Evolutionary conservation across 2,888 invertebrate species (phyloP).

Genomic region (Parnassius orleans): DNA sequence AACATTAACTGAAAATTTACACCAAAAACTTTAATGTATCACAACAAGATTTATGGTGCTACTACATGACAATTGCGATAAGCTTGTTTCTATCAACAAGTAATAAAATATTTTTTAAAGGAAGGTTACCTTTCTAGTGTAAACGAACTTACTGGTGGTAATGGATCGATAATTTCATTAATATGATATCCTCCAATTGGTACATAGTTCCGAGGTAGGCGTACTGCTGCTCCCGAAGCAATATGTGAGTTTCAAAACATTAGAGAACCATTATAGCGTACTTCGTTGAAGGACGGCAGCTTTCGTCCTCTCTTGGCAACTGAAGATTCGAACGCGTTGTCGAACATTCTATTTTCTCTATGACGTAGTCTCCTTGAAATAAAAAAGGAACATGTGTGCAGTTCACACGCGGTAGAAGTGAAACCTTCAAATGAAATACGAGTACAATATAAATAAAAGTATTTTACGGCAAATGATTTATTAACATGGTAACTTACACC

Average conservation of each 20-base stretch:
- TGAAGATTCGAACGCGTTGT: slow-evolving; percentile 29
- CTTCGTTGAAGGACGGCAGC: slow-evolving; percentile 36
- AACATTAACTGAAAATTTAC: too few species aligned
- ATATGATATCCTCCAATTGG: slow-evolving; percentile 59
- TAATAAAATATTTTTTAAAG: too few species aligned
- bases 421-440: too few species aligned
- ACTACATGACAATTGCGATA: too few species aligned
- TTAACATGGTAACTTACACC: too few species aligned
- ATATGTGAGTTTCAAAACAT: slow-evolving; percentile 44
- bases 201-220: slow-evolving; percentile 54
- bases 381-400: background rate
- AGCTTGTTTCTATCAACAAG: too few species aligned
- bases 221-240: slow-evolving; percentile 38
- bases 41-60: too few species aligned
- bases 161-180: slow-evolving; percentile 41
- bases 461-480: too few species aligned
- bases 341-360: slow-evolving; percentile 25
- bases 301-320: slow-evolving; percentile 34
- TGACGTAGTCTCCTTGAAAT: slow-evolving; percentile 17
- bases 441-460: too few species aligned
- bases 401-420: too few species aligned
- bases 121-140: background rate
- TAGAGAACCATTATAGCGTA: slow-evolving; percentile 43
- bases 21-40: too few species aligned
- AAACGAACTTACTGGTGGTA: slow-evolving; percentile 34